Evolutionary conservation across 2,888 invertebrate species (phyloP).

Genomic region (Deroplatys truncata): DNA sequence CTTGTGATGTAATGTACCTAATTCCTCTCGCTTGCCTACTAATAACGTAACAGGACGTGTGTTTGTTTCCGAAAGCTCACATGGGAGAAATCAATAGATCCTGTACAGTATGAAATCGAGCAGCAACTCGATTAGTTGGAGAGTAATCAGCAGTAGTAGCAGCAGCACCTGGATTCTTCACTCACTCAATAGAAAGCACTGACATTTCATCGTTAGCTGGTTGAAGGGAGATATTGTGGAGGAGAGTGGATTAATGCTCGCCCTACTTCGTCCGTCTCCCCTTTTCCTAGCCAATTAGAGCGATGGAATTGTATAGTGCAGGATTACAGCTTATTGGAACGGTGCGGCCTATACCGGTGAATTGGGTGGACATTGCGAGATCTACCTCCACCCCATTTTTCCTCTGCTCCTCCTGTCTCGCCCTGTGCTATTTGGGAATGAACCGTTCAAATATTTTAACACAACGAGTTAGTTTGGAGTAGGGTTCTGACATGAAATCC

Average conservation of each 20-base stretch:
- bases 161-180: not conserved
- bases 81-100: too few species aligned
- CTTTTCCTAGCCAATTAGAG: conserved; percentile 3
- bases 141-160: too few species aligned
- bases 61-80: too few species aligned
- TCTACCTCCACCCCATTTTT: not conserved
- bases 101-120: not conserved
- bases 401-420: not conserved
- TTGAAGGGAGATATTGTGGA: not conserved
- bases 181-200: not conserved
- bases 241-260: not conserved
- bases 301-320: conserved; percentile 9
- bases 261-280: not conserved
- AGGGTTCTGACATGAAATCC: not conserved
- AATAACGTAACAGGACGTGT: too few species aligned
- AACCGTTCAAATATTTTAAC: not conserved
- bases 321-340: conserved; percentile 9
- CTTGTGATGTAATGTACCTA: too few species aligned
- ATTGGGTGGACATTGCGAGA: not conserved
- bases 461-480: not conserved
- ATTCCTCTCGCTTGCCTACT: too few species aligned
- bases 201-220: not conserved
- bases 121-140: not conserved
- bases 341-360: not conserved
- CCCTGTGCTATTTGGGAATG: not conserved